Evolutionary conservation across 2,797 vertebrate species (phyloP), one percentile per base, ranked within the genome.

Genomic region (Geotria australis): DNA sequence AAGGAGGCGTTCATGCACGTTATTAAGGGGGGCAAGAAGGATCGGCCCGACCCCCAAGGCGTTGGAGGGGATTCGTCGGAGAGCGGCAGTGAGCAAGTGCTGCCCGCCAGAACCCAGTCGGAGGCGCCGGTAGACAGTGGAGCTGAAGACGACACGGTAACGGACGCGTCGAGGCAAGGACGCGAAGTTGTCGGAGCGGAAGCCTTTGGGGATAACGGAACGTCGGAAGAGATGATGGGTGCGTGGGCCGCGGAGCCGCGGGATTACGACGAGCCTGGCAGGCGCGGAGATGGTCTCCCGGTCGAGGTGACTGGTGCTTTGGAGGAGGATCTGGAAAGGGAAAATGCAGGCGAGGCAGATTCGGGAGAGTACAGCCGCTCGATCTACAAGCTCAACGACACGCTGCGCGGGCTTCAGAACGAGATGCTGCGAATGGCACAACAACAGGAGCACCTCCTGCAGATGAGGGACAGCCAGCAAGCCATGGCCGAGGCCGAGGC

Each of bases 381-480:
- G 46, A 95, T 98, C 55, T 85, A 94, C 59, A 98, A 93, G 59
- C 72, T 95, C 24, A 99, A 95, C 61, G 72, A 78, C 57, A 95
- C 89, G 1, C 61, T 99, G 55, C 79, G 79, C 60, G 81, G 88
- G 62, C 73, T 96, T 47, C 89, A 96, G 63, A 76, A 77, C 15
- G 91, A 99, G 74, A 99, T 99, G 89, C 88, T 94, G 58, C 77
- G 91, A 13, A 64, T 98, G 1, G 80, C 91, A 48, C 80, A 88
- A 65, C 91, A 98, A 66, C 91, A 99, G 69, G 89, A 94, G 59
- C 76, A 91, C 63, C 76, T 99, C 63, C 88, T 99, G 84, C 83
- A 86, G 63, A 95, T 93, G 89, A 74, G 89, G 58, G 89, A 85
- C 65, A 55, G 48, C 14, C 78, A 93, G 8, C 88, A 91, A 62